These are phyloP conservation scores for Leptinotarsa haldemani DNA, from an alignment of 2,888 invertebrate species.

Conservation along the genomic window DNA sequence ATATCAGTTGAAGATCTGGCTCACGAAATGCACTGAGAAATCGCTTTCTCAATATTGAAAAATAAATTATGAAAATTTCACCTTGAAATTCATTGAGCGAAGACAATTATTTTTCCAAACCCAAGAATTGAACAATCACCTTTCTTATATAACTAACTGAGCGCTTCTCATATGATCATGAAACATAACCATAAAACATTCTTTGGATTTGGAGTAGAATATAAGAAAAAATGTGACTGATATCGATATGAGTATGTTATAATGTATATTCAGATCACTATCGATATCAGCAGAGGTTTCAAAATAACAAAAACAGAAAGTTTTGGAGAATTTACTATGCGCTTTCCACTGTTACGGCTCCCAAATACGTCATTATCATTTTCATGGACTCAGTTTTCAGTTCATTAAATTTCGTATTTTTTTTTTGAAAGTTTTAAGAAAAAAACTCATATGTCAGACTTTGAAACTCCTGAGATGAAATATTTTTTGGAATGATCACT, in stretches of 20 bases:
- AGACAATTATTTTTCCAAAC: not conserved
- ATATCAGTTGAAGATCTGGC: not conserved
- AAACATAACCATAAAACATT: not conserved
- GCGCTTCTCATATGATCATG: not conserved
- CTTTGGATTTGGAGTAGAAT: not conserved
- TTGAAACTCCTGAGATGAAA: no score
- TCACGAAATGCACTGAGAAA: not conserved
- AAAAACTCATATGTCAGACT: no score
- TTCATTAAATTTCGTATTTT: no score
- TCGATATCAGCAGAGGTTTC: not conserved
- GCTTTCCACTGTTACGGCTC: not conserved
- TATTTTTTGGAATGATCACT: no score
- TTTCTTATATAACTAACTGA: not conserved
- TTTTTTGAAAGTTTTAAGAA: no score
- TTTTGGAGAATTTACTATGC: not conserved
- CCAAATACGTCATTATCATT: no score
- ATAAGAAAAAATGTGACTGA: not conserved
- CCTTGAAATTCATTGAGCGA: not conserved
- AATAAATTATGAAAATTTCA: not conserved
- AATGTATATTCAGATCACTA: no score
- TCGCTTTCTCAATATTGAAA: not conserved
- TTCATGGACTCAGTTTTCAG: no score
- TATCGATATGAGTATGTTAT: not conserved
- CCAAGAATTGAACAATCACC: not conserved
- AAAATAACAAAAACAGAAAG: not conserved